phyloP scores from a whole-genome alignment of 2,888 invertebrate species.

The Digitonthophagus gazella region DNA sequence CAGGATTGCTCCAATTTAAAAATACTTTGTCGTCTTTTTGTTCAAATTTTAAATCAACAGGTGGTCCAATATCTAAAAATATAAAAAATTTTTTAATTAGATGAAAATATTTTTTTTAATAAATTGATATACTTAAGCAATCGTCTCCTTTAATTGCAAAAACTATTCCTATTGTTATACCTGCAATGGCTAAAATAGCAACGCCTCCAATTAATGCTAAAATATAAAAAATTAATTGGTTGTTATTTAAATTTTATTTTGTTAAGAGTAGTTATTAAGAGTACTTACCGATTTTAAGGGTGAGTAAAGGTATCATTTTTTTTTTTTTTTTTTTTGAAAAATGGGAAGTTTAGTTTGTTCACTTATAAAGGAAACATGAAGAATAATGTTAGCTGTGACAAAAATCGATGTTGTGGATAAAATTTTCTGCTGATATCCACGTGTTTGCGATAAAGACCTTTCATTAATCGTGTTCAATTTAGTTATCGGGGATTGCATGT shows the following conservation, averaged over 20 bases:
- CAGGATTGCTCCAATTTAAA: not conserved
- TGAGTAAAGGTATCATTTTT: too few species aligned
- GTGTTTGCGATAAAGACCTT: too few species aligned
- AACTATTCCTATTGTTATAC: not conserved
- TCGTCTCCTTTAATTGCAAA: not conserved
- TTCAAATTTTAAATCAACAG: not conserved
- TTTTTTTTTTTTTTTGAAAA: not conserved
- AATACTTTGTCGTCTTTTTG: not conserved
- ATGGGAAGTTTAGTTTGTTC: not conserved
- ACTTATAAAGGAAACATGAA: not conserved
- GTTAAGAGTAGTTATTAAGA: too few species aligned
- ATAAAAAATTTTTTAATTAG: not conserved
- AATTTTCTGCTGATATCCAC: not conserved
- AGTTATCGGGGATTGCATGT: too few species aligned
- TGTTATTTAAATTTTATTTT: too few species aligned
- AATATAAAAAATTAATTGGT: too few species aligned
- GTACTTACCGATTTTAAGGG: not conserved
- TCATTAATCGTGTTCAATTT: too few species aligned
- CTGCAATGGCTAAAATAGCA: not conserved
- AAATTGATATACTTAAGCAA: not conserved
- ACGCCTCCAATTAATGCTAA: not conserved
- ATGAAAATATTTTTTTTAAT: not conserved
- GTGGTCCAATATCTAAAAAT: not conserved
- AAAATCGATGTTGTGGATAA: not conserved
- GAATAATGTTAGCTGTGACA: not conserved